Conservation (phyloP, 2,113 vertebrate genomes). For the Myotis davidii region DNA sequence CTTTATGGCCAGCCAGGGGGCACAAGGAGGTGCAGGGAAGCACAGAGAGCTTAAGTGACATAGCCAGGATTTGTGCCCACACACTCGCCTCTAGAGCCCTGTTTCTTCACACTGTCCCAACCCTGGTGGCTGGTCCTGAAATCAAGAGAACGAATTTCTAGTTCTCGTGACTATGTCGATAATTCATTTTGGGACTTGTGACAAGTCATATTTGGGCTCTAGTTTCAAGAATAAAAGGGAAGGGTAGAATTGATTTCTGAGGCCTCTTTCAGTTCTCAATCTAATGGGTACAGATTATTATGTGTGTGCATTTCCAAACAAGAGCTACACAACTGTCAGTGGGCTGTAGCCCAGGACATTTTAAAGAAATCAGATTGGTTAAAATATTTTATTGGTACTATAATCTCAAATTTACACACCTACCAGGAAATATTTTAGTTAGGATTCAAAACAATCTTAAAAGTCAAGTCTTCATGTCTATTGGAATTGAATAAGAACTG, state of each 20-base stretch:
- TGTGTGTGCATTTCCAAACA: background rate
- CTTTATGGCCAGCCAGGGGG: too few species aligned
- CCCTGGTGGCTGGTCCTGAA: background rate
- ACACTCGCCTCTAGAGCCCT: background rate
- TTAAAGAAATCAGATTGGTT: conserved; percentile 41
- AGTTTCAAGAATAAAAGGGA: conserved; percentile 51
- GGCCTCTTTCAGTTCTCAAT: background rate
- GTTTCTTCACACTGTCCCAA: background rate
- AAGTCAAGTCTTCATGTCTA: background rate
- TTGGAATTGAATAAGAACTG: conserved; percentile 3
- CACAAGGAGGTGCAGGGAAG: fast-evolving
- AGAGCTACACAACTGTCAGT: background rate
- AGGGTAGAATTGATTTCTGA: conserved; percentile 37
- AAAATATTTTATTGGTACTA: conserved; percentile 1
- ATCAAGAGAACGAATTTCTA: background rate
- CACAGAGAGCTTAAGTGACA: background rate
- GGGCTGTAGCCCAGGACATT: background rate
- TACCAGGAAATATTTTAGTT: conserved; percentile 56
- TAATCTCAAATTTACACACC: conserved; percentile 44
- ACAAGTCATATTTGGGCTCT: conserved; percentile 21
- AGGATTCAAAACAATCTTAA: conserved; percentile 40
- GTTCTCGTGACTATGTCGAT: background rate
- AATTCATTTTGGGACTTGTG: conserved; percentile 21
- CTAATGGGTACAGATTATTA: background rate
- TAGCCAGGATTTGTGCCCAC: background rate